Percentiles rank a stretch among this genome's conserved stretches.
These are phyloP conservation scores for Rhea pennata DNA, from an alignment of 2,113 vertebrate species.

Conservation along the genomic window DNA sequence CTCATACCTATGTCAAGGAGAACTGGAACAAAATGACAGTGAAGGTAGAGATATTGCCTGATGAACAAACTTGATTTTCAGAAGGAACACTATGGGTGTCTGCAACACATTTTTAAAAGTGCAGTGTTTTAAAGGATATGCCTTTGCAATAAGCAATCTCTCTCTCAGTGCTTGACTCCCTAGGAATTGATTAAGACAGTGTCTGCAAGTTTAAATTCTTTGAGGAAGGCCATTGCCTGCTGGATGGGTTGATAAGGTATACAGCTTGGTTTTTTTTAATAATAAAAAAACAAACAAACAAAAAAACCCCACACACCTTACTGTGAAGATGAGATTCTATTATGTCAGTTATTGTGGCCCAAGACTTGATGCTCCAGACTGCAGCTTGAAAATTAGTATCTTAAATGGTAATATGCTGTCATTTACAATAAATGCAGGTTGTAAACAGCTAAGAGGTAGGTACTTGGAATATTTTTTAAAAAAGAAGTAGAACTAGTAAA, in stretches of 20 bases:
- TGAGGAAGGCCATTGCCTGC: neutral
- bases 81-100: neutral
- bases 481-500: fast-evolving
- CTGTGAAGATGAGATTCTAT: neutral
- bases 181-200: neutral
- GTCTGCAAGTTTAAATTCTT: neutral
- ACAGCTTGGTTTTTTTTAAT: neutral
- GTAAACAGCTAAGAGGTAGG: neutral
- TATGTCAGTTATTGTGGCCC: neutral
- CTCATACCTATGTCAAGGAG: neutral
- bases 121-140: neutral
- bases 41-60: neutral
- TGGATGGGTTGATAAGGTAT: neutral
- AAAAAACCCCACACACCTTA: neutral
- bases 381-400: neutral
- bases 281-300: neutral
- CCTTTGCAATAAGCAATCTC: neutral
- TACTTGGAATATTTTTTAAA: neutral
- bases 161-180: neutral
- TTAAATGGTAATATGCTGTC: neutral
- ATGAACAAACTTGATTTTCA: neutral
- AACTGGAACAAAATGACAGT: neutral
- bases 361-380: neutral
- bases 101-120: neutral
- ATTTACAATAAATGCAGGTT: neutral